These are phyloP conservation scores for Formicarius rufipectus DNA, from an alignment of 2,113 vertebrate genomes.

Conservation along the genomic window DNA sequence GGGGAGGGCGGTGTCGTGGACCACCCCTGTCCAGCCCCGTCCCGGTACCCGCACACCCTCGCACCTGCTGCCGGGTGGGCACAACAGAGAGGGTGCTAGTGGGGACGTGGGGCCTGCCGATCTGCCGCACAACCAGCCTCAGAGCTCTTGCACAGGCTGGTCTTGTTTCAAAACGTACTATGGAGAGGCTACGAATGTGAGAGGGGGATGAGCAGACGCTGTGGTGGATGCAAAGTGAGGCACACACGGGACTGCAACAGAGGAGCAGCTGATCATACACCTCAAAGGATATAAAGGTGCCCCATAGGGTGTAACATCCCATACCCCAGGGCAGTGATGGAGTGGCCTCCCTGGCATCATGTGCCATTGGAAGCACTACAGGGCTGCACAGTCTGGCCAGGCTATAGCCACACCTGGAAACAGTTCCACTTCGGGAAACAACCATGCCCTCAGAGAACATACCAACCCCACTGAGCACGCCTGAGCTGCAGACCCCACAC, in stretches of 20 bases:
- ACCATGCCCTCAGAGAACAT: background rate
- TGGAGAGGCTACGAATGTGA: background rate
- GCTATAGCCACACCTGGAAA: background rate
- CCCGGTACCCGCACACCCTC: background rate
- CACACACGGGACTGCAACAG: accelerated
- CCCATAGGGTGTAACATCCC: background rate
- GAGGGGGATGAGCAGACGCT: background rate
- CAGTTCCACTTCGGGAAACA: background rate
- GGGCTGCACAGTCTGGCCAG: background rate
- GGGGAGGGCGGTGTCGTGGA: background rate
- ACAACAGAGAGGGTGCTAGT: too few species aligned
- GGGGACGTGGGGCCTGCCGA: background rate
- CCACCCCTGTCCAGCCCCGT: accelerated
- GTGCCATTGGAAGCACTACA: accelerated
- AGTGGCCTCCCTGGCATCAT: background rate
- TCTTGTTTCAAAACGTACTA: accelerated
- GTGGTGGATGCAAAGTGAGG: background rate
- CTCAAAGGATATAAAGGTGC: background rate
- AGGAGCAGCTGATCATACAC: background rate
- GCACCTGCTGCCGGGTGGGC: background rate
- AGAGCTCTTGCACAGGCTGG: background rate
- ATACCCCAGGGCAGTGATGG: background rate
- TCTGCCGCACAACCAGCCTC: background rate
- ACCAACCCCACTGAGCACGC: background rate
- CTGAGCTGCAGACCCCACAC: background rate